Evolutionary conservation across 2,797 vertebrate species (phyloP), one percentile per base, ranked within the genome.

Genomic region (Sebastes vulpes): DNA sequence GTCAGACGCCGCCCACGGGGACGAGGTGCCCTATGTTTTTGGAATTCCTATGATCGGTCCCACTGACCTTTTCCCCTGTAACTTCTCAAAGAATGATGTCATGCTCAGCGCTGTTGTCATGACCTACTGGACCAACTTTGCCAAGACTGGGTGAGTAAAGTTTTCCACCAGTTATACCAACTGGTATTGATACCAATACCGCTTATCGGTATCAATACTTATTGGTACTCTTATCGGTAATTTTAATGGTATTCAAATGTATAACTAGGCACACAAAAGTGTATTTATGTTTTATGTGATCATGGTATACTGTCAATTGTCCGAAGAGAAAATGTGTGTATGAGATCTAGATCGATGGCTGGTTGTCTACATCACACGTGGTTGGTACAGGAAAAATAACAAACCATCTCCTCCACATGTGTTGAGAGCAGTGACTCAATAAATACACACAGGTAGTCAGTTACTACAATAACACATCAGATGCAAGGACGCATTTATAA

Each of bases 101-200:
- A 99, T 99, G 98, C 97, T 99, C 81, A 99, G 98, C 0, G 98
- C 98, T 0, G 98, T 99, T 18, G 98, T 99, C 83, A 99, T 99
- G 98, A 99, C 98, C 87, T 99, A 99, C 95, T 99, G 98, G 98
- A 99, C 98, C 93, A 99, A 99, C 95, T 99, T 99, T 91, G 98
- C 98, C 95, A 99, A 99, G 94, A 99, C 98, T 20, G 98, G 99
- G 98, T 99, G 94, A 97, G 98, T 94, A 72, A 68, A 52, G 38
- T 12, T 42, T 69, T 42, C 61, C 3, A 67, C 63, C 10, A 23
- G 1, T 26, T 59, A 18, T n/a, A 5, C 4, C 0, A 56, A 35
- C 3, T 4, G 21, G 20, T 54, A 56, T 10, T 18, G 5, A 61
- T 60, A 21, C 28, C 4, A 3, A 3, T 21, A n/a, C 18, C 1